These are phyloP conservation scores for Tetraodon nigroviridis DNA, from an alignment of 2,113 vertebrate genomes.

Conservation along the genomic window DNA sequence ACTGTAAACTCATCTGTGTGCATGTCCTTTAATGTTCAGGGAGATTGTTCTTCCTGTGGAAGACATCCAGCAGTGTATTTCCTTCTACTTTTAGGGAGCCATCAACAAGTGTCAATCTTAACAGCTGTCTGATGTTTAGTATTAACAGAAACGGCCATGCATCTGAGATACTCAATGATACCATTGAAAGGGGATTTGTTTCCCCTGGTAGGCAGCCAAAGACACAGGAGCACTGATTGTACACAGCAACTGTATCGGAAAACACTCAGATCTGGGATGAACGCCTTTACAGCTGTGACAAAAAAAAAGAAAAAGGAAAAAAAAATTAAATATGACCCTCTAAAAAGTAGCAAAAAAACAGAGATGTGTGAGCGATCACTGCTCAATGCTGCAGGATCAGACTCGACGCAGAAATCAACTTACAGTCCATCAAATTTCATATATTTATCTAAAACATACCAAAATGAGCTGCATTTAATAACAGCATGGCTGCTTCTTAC, in stretches of 20 bases:
- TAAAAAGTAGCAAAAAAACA: constrained; percentile 13
- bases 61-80: neutral
- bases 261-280: too few species aligned
- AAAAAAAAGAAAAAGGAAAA: too few species aligned
- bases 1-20: neutral
- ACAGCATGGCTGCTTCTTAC: too few species aligned
- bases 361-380: neutral
- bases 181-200: neutral
- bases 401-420: neutral
- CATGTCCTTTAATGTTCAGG: neutral
- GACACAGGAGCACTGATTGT: neutral
- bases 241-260: constrained; percentile 15
- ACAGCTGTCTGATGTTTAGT: neutral
- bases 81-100: neutral
- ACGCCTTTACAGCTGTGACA: too few species aligned
- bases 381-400: neutral
- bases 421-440: neutral
- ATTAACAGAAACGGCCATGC: neutral
- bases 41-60: neutral
- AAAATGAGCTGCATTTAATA: neutral
- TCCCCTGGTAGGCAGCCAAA: constrained; percentile 1
- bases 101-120: neutral
- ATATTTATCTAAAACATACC: neutral
- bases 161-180: neutral
- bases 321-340: neutral